Conservation (phyloP, 2,888 invertebrate species). For the Rambutsinella grinnellia region DNA sequence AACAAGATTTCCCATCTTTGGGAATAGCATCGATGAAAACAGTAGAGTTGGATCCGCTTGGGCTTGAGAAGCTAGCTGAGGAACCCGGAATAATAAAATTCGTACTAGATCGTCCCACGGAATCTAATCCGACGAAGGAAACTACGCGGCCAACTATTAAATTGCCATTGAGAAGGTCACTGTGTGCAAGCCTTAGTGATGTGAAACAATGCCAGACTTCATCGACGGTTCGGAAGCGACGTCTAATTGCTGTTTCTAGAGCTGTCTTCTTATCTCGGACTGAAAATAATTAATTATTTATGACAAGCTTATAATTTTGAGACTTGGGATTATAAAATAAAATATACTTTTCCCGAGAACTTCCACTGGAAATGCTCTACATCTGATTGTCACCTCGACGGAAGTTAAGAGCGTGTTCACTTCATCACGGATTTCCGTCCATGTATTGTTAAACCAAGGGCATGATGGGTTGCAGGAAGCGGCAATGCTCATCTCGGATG, state of each 20-base stretch:
- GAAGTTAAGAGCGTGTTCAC: constrained; percentile 6
- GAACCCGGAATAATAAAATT: constrained; percentile 13
- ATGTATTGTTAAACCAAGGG: constrained; percentile 21
- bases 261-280: constrained; percentile 29
- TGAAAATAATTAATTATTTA: too few species aligned
- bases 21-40: not conserved
- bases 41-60: not conserved
- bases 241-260: constrained; percentile 28
- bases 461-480: not conserved
- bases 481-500: not conserved
- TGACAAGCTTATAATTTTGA: too few species aligned
- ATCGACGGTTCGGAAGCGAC: constrained; percentile 23
- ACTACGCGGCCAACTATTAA: too few species aligned
- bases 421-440: constrained; percentile 29
- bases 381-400: constrained; percentile 20
- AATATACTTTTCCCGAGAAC: too few species aligned
- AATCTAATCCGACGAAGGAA: not conserved
- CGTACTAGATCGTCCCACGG: constrained; percentile 5
- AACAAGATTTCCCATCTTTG: constrained; percentile 1
- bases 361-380: constrained; percentile 18
- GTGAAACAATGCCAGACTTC: constrained; percentile 33
- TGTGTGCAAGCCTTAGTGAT: not conserved
- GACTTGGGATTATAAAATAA: too few species aligned
- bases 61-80: not conserved
- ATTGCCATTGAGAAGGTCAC: constrained; percentile 5